Percentiles rank a stretch among this genome's conserved stretches.
phyloP scores from a whole-genome alignment of 2,888 invertebrate species.

The Calliphora vomitoria region DNA sequence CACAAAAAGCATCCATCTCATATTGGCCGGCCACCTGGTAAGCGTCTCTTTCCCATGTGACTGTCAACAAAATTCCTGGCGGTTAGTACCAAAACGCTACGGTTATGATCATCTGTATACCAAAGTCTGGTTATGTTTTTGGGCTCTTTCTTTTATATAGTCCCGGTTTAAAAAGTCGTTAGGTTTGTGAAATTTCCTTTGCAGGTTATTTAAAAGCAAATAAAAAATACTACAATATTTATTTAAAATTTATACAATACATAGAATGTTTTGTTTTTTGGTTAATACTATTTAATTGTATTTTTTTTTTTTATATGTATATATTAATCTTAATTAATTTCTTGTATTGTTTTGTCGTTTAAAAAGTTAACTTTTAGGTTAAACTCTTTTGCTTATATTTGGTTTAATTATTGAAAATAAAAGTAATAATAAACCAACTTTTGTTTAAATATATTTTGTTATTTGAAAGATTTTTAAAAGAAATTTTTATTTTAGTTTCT shows the following conservation, averaged over 20 bases:
- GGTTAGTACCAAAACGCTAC: too few relatives aligned
- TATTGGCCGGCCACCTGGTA: too few relatives aligned
- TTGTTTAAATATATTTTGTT: not conserved
- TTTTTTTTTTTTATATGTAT: not conserved
- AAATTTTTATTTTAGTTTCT: not conserved
- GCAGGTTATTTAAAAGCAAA: not conserved
- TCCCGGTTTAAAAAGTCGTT: too few relatives aligned
- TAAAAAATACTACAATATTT: not conserved
- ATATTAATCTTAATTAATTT: not conserved
- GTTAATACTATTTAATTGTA: slow-evolving; percentile 2
- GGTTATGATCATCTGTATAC: too few relatives aligned
- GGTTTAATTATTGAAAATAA: not conserved
- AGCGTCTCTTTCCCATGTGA: too few relatives aligned
- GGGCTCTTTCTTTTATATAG: too few relatives aligned
- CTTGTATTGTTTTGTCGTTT: slow-evolving; percentile 11
- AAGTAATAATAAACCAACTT: not conserved
- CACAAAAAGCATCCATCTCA: too few relatives aligned
- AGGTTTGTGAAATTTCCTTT: too few relatives aligned
- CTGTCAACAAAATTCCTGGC: too few relatives aligned
- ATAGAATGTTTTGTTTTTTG: slow-evolving; percentile 3
- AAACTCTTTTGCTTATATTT: not conserved
- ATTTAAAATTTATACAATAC: slow-evolving; percentile 10
- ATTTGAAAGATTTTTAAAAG: not conserved
- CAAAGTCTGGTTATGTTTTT: too few relatives aligned
- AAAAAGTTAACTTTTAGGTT: slow-evolving; percentile 23